Percentiles rank a stretch among this genome's conserved stretches.
Evolutionary conservation across 2,888 invertebrate genomes (phyloP).

Genomic region (Tipula confusa): DNA sequence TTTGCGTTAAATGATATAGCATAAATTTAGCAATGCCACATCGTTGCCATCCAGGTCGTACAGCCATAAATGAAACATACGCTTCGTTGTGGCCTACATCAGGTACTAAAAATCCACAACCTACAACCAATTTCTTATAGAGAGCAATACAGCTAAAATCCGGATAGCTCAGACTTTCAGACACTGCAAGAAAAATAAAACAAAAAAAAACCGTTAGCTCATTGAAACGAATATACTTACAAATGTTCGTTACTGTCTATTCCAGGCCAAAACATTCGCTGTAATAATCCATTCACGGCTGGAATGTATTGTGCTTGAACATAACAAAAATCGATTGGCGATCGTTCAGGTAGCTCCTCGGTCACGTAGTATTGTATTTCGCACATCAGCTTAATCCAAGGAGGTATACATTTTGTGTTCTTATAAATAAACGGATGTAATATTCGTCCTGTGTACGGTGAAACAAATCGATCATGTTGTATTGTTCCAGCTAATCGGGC

Average conservation of each 20-base stretch:
- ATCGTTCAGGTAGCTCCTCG: slow-evolving; percentile 51
- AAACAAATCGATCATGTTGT: slow-evolving; percentile 58
- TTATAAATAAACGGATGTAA: slow-evolving; percentile 81
- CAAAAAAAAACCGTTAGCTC: slow-evolving; percentile 28
- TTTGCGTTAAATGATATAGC: slow-evolving; percentile 86
- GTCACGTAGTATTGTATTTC: slow-evolving; percentile 49
- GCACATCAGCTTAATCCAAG: slow-evolving; percentile 61
- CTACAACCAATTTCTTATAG: slow-evolving; percentile 76
- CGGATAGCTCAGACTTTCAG: slow-evolving; percentile 84
- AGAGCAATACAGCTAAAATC: slow-evolving; percentile 87
- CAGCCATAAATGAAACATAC: slow-evolving; percentile 85
- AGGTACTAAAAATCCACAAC: slow-evolving; percentile 87
- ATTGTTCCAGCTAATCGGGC: slow-evolving; percentile 54
- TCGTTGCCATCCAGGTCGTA: slow-evolving; percentile 81
- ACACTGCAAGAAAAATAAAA: slow-evolving; percentile 62
- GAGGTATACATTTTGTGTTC: slow-evolving; percentile 61
- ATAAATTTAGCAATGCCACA: slow-evolving; percentile 82
- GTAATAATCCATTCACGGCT: slow-evolving; percentile 77
- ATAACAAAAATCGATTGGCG: slow-evolving; percentile 79
- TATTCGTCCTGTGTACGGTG: slow-evolving; percentile 64
- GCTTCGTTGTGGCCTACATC: slow-evolving; percentile 76
- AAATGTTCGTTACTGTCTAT: slow-evolving; percentile 63
- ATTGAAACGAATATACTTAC: slow-evolving; percentile 29
- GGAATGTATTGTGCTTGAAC: slow-evolving; percentile 83
- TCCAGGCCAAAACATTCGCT: slow-evolving; percentile 87